Evolutionary conservation across 2,888 invertebrate genomes (phyloP).

Genomic region (Papilio demoleus): DNA sequence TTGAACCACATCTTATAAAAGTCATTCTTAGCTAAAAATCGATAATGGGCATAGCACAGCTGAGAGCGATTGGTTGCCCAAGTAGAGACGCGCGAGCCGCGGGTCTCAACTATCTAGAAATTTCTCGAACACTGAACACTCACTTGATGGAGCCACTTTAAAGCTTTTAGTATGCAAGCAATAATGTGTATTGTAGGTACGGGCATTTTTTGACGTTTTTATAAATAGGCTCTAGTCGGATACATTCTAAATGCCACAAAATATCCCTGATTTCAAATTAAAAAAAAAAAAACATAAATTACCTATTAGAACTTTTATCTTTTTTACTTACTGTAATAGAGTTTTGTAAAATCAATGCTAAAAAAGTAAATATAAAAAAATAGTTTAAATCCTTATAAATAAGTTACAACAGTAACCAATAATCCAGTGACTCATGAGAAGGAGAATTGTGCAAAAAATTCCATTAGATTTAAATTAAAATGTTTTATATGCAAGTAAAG

Average conservation of each 20-base stretch:
- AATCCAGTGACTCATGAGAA: not conserved
- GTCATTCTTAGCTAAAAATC: too few species aligned
- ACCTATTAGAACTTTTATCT: too few species aligned
- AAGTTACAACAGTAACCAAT: not conserved
- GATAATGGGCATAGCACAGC: not conserved
- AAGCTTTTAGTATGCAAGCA: not conserved
- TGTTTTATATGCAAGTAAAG: constrained; percentile 3
- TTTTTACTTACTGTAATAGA: too few species aligned
- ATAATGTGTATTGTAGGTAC: too few species aligned
- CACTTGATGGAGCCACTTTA: not conserved
- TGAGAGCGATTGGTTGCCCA: not conserved
- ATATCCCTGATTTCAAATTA: too few species aligned
- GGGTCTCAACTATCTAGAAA: constrained; percentile 25
- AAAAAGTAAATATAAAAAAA: not conserved
- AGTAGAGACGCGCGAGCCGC: constrained; percentile 5
- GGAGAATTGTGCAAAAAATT: not conserved
- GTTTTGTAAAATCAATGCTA: not conserved
- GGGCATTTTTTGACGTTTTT: too few species aligned
- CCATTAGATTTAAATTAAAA: not conserved
- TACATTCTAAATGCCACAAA: too few species aligned
- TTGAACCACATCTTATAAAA: too few species aligned
- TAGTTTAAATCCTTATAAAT: not conserved
- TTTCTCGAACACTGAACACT: constrained; percentile 34
- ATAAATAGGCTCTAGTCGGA: too few species aligned
- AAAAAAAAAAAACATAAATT: too few species aligned